A percentile compares a stretch with the other conserved stretches of the same genome.
These are phyloP conservation scores for Rattus norvegicus DNA, from an alignment of 2,113 vertebrate genomes.

Conservation along the genomic window GRCr8 NC_086021.1:135867001-135867500, in stretches of 20 bases:
- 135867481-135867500: rapidly evolving
- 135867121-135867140: no score
- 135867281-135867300: not conserved
- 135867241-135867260: not conserved
- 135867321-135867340: not conserved
- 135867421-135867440: not conserved
- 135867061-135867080: no score
- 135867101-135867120: no score
- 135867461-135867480: not conserved
- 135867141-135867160: not conserved
- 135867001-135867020: no score
- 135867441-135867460: not conserved
- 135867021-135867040: no score
- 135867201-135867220: no score
- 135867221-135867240: not conserved
- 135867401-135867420: not conserved
- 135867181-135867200: no score
- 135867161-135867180: no score
- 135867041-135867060: no score
- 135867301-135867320: not conserved
- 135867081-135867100: no score
- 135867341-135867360: not conserved
- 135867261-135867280: not conserved
- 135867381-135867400: not conserved
- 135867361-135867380: not conserved